A percentile compares a stretch with the other conserved stretches of the same genome.
Conservation (phyloP, 2,888 invertebrate species). For the Hartigia nigra region DNA sequence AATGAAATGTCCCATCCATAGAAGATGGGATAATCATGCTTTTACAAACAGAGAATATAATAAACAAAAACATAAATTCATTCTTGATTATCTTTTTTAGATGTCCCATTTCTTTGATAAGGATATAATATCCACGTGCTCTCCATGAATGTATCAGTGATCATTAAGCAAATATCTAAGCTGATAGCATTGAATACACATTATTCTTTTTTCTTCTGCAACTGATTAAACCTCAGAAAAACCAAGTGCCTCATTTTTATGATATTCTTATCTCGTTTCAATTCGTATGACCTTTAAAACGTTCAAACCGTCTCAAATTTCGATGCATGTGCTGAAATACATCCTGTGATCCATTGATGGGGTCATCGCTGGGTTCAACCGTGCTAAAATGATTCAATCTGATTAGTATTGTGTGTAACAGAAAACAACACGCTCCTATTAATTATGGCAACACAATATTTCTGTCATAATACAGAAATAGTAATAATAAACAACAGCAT, state of each 20-base stretch:
- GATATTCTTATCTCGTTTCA: background rate
- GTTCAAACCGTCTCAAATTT: background rate
- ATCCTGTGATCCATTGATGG: background rate
- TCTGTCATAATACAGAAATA: background rate
- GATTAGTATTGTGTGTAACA: background rate
- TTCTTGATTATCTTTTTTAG: background rate
- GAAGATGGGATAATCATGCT: background rate
- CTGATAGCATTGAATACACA: slow-evolving; percentile 3
- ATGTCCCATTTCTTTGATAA: background rate
- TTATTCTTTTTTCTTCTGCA: slow-evolving; percentile 12
- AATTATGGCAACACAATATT: no score
- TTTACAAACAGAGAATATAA: background rate
- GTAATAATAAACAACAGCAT: background rate
- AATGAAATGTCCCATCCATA: background rate
- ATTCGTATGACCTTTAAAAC: background rate
- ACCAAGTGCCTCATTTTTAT: background rate
- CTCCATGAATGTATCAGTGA: background rate
- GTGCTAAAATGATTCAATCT: background rate
- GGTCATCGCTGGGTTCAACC: no score
- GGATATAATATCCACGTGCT: background rate
- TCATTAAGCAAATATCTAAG: background rate
- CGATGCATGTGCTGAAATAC: background rate
- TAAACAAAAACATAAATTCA: background rate
- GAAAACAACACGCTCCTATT: background rate
- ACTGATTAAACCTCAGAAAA: background rate